Evolutionary conservation across 2,797 vertebrate genomes (phyloP).

Genomic region (Diglossa cyanea): DNA sequence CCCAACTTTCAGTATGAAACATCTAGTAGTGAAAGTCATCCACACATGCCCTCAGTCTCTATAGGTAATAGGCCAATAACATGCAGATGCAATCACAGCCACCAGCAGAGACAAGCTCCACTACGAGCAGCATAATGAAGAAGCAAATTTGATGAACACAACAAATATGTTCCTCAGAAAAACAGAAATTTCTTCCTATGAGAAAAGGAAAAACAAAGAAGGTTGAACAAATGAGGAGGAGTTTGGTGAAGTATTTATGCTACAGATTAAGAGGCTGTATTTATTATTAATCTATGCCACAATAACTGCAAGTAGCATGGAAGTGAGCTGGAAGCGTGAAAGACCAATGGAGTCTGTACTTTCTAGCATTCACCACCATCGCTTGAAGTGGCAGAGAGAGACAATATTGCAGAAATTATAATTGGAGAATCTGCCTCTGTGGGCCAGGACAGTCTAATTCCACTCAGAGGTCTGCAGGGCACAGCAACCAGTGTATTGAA

Average conservation of each 20-base stretch:
- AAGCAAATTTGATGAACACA: not conserved
- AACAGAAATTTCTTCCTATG: not conserved
- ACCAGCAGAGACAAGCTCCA: not conserved
- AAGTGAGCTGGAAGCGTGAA: not conserved
- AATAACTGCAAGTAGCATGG: not conserved
- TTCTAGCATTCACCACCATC: not conserved
- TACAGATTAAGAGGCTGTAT: not conserved
- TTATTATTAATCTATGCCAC: not conserved
- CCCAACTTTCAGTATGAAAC: not conserved
- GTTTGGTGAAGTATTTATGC: not conserved
- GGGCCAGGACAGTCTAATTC: slow-evolving; percentile 42
- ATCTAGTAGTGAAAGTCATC: not conserved
- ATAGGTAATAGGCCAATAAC: not conserved
- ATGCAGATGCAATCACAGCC: not conserved
- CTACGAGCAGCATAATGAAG: not conserved
- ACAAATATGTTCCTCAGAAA: not conserved
- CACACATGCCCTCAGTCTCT: not conserved
- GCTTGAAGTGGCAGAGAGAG: not conserved
- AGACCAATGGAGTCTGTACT: not conserved
- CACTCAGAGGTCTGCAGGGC: slow-evolving; percentile 47
- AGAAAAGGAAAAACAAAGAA: not conserved
- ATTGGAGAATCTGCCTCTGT: not conserved
- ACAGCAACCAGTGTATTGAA: slow-evolving; percentile 58
- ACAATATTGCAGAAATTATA: slow-evolving; percentile 19
- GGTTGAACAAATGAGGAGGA: not conserved